phyloP scores from a whole-genome alignment of 64 coral and sea anemone genomes.

The Montipora capricornis region DNA sequence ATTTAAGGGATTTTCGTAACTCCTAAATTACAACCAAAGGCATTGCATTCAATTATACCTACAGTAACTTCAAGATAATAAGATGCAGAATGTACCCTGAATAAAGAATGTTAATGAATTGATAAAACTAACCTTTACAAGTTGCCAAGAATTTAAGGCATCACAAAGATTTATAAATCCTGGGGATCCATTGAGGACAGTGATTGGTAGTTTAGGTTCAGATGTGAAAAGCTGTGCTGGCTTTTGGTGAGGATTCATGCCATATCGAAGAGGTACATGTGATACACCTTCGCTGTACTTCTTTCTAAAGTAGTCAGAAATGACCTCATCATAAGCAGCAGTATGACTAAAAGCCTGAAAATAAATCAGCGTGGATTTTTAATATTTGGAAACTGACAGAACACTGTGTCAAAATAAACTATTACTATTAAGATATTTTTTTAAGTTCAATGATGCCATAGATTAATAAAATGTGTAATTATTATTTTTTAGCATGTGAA shows the following conservation, averaged over 20 bases:
- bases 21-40: constrained; percentile 62
- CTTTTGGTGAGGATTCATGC: constrained; percentile 99
- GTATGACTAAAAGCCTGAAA: constrained; percentile 94
- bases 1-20: constrained; percentile 72
- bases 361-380: not conserved
- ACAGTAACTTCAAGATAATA: no score
- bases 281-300: constrained; percentile 91
- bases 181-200: constrained; percentile 92
- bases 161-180: constrained; percentile 99
- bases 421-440: no score
- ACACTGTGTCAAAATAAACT: not conserved
- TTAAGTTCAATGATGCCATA: no score
- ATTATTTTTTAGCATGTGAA: no score
- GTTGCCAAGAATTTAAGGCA: constrained; percentile 98
- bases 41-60: no score
- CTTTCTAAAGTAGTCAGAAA: constrained; percentile 98
- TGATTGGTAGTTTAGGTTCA: constrained; percentile 87
- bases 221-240: constrained; percentile 91
- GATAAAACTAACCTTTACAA: constrained; percentile 72
- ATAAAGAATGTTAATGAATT: no score
- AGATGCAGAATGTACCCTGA: no score
- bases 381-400: not conserved
- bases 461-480: no score
- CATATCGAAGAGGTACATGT: constrained; percentile 88
- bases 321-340: constrained; percentile 89